Evolutionary conservation across 64 coral and sea anemone species (phyloP).

Genomic region (Pachyseris speciosa): DNA sequence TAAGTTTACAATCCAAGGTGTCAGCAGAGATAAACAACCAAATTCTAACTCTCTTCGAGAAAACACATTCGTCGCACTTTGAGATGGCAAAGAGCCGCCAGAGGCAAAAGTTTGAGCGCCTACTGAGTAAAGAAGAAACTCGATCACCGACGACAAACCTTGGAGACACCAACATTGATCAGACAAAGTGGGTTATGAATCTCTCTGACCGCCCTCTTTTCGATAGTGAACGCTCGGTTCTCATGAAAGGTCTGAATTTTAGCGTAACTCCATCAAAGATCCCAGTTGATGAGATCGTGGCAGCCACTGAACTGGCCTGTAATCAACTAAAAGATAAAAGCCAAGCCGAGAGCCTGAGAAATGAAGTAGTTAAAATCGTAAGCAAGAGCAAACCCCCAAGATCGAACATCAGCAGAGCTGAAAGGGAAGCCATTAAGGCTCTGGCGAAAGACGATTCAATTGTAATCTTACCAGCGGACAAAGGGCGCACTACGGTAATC

Average conservation of each 20-base stretch:
- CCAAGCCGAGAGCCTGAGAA: too few species aligned
- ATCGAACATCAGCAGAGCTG: too few species aligned
- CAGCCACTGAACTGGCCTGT: background rate
- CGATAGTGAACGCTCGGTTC: slow-evolving; percentile 29
- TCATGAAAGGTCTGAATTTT: slow-evolving; percentile 44
- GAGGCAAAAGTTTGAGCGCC: slow-evolving; percentile 43
- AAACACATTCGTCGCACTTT: slow-evolving; percentile 43
- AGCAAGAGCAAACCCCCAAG: too few species aligned
- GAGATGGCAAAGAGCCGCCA: slow-evolving; percentile 47
- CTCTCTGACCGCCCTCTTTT: slow-evolving; percentile 1
- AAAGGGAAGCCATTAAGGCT: too few species aligned
- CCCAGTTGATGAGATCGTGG: slow-evolving; percentile 15
- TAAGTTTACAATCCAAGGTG: background rate
- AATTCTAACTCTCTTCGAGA: too few species aligned
- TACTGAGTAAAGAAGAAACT: slow-evolving; percentile 16
- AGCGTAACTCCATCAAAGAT: slow-evolving; percentile 41
- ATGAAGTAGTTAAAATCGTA: too few species aligned
- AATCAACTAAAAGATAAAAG: too few species aligned
- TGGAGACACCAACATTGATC: slow-evolving; percentile 24
- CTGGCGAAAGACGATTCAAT: too few species aligned
- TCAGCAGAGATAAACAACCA: slow-evolving; percentile 41
- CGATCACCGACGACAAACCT: background rate
- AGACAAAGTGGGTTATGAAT: slow-evolving; percentile 33
- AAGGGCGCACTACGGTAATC: too few species aligned
- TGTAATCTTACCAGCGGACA: too few species aligned